Percentiles rank a stretch among this genome's conserved stretches.
These are phyloP conservation scores for Gari tellinella DNA, from an alignment of 2,888 invertebrate species.

Conservation along the genomic window DNA sequence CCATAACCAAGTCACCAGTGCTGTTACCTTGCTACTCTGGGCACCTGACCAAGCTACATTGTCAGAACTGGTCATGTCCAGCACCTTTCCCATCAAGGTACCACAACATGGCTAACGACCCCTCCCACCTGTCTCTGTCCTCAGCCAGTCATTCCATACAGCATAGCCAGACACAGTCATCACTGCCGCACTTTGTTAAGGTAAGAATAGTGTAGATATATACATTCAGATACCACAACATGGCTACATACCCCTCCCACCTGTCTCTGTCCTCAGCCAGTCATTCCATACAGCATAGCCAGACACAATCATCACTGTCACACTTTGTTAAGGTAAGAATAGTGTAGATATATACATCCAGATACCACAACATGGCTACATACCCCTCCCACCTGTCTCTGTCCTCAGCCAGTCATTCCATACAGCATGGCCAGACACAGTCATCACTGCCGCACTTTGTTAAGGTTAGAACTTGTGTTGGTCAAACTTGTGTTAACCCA, in stretches of 20 bases:
- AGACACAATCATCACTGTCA: conserved; percentile 72
- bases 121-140: conserved; percentile 73
- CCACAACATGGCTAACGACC: conserved; percentile 68
- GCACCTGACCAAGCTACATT: conserved; percentile 92
- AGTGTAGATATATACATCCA: not conserved
- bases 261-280: conserved; percentile 75
- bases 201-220: conserved; percentile 53
- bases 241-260: conserved; percentile 72
- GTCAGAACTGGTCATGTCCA: conserved; percentile 83
- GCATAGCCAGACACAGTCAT: conserved; percentile 68
- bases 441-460: conserved; percentile 77
- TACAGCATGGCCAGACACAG: conserved; percentile 65
- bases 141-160: conserved; percentile 74
- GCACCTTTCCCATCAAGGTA: conserved; percentile 67
- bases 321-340: conserved; percentile 74
- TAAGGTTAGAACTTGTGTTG: conserved; percentile 71
- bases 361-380: conserved; percentile 61
- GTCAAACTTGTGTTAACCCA: no score
- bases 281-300: conserved; percentile 70
- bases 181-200: conserved; percentile 76
- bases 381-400: conserved; percentile 75
- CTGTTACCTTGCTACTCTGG: conserved; percentile 94
- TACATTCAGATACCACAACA: conserved; percentile 49
- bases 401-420: conserved; percentile 75
- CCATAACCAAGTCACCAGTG: conserved; percentile 96